phyloP scores from a whole-genome alignment of 2,797 vertebrate genomes.

The Euphonia xanthogaster region DNA sequence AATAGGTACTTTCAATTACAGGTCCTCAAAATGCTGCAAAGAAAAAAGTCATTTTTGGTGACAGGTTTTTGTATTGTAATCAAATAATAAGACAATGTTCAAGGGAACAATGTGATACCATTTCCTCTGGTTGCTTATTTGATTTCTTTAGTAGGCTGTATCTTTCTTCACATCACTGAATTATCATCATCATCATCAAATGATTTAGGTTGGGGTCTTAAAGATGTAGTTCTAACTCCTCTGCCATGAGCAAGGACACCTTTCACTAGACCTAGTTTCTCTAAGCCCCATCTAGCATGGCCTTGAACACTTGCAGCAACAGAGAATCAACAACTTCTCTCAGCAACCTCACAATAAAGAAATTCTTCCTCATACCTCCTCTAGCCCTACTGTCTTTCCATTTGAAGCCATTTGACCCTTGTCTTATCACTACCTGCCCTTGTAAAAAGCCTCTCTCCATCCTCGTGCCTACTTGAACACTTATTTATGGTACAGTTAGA shows the following conservation, averaged over 20 bases:
- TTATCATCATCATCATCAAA: background rate
- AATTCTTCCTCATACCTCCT: background rate
- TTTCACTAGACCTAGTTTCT: background rate
- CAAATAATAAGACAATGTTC: too few species aligned
- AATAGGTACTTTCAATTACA: background rate
- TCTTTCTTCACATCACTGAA: background rate
- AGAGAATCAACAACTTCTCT: background rate
- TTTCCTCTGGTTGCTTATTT: background rate
- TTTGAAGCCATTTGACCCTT: background rate
- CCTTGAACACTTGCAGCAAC: background rate
- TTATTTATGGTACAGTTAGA: background rate
- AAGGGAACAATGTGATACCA: background rate
- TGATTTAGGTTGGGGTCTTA: background rate
- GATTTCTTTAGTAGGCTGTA: background rate
- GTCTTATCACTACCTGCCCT: background rate
- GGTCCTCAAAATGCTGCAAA: background rate
- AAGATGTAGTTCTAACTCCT: background rate
- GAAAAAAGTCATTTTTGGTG: background rate
- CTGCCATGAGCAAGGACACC: background rate
- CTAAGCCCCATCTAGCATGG: background rate
- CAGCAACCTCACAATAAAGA: background rate
- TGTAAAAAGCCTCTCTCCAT: background rate
- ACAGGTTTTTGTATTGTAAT: background rate
- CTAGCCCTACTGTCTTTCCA: background rate
- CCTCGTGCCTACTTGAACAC: background rate